Base-by-base conservation (phyloP, 2,888 invertebrate genomes). In the Epiblema foenella region DNA sequence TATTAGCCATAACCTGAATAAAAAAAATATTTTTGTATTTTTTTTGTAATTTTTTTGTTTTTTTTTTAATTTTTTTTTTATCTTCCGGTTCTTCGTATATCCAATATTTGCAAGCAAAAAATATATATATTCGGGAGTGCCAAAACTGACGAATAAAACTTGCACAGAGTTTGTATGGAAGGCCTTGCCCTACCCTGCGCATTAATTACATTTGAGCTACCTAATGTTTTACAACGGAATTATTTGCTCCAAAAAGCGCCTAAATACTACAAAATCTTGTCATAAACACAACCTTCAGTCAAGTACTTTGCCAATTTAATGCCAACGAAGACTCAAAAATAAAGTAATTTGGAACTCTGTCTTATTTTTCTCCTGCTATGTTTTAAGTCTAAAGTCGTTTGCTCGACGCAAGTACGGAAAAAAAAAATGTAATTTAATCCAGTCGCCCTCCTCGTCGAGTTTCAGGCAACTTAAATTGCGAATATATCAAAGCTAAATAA, bases 401-500 rank as follows among this genome's bases (percentile, higher is more conserved):
- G 81, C 83, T 84, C 81, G 76, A 78, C 77, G 80, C 79, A 82
- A 83, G 83, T 83, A 83, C 77, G 78, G 81, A 83, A 83, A 85
- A 33, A n/a, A 89, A 89, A 86, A 81, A 85, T 85, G 87, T 89
- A 90, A 90, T 89, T 90, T 90, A 88, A 91, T 91, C 89, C 85
- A 75, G 81, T 79, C 85, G 82, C 86, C 86, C 85, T 80, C 78
- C 76, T 83, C 82, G 87, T 82, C 85, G 90, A 91, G 87, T 91
- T 90, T 88, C 84, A 87, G 87, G 86, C 89, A 91, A 91, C 88
- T 91, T 91, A 91, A 90, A 91, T 91, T 91, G 89, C 87, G 86
- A 91, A 90, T 90, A 89, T 91, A 91, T 90, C 91, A 89, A 91
- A 91, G 90, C 89, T 88, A 89, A 90, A 90, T 91, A 90, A 90